Base-by-base conservation (phyloP, 2,888 invertebrate species). In the Allolobophora icterica region DNA sequence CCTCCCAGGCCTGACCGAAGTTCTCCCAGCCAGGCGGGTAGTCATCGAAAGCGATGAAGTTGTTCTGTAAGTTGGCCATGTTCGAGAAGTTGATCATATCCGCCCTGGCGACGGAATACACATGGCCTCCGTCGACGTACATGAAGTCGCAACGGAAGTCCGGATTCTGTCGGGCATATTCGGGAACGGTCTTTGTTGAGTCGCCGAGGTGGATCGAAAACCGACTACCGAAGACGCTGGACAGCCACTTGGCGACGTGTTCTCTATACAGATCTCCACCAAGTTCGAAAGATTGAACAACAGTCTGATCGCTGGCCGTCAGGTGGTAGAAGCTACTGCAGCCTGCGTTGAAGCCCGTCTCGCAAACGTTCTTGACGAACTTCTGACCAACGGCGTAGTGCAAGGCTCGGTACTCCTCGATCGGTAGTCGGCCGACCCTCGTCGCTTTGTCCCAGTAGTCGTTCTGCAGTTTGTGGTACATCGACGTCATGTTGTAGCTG, bases 1-100 rank as follows among this genome's bases (percentile, higher is more conserved):
- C 87, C 34, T 87, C 87, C 87, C 87, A 87, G 35, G 87, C 87
- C 87, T 87, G 5, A 35, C 87, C 87, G 19, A 87, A 87, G 87
- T 87, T 87, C 5, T 35, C 34, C 34, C 34, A 87, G 21, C 34
- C 87, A 4, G 87, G 87, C 8, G 87, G 87, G 38, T 87, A 87
- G 87, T 87, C 87, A 35, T 87, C 87, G 87, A 87, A 87, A 0
- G 87, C 87, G 19, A 87, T 87, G 87, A 87, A 87, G 87, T 87
- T 87, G 24, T 87, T 4, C 87, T 87, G 13, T 8, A 87, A 33
- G 87, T 87, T 87, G 87, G 87, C 87, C 35, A 87, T 87, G 35
- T 87, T 87, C 6, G 87, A 34, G 87, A 87, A 87, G 87, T 87
- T 87, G 35, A 87, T 38, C 87, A 87, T 35, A 35, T 87, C 87